Evolutionary conservation across 2,888 invertebrate species (phyloP).

Genomic region (Gortyna flavago): DNA sequence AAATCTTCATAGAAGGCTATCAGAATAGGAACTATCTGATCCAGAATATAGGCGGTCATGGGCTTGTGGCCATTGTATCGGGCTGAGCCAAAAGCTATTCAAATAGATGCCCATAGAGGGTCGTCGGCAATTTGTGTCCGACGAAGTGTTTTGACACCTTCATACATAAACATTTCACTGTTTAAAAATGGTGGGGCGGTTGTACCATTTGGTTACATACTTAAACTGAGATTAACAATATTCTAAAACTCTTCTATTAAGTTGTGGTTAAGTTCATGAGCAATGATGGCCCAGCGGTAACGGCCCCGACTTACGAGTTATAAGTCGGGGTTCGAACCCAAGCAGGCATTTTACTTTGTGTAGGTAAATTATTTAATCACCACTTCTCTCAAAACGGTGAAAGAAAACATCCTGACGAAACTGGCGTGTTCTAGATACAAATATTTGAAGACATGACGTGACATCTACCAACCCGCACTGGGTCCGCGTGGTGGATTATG

Average conservation of each 20-base stretch:
- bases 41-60: slow-evolving; percentile 77
- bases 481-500: background rate
- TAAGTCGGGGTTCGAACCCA: too few species aligned
- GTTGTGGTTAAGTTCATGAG: background rate
- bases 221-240: slow-evolving; percentile 13
- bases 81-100: slow-evolving; percentile 80
- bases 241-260: background rate
- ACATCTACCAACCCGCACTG: background rate
- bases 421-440: background rate
- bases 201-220: slow-evolving; percentile 22
- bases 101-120: slow-evolving; percentile 86
- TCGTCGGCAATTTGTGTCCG: slow-evolving; percentile 84
- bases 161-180: slow-evolving; percentile 86
- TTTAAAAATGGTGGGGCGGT: slow-evolving; percentile 70
- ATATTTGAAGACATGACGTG: background rate
- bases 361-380: background rate
- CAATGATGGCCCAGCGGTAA: background rate
- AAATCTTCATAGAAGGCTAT: slow-evolving; percentile 89
- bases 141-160: slow-evolving; percentile 87
- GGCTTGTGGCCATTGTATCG: slow-evolving; percentile 77
- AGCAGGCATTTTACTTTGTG: background rate
- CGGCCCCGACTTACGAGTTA: background rate
- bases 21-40: slow-evolving; percentile 86
- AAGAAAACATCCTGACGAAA: background rate
- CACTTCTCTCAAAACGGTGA: too few species aligned